phyloP scores from a whole-genome alignment of 2,888 invertebrate species.

The Drosophila pegasa region DNA sequence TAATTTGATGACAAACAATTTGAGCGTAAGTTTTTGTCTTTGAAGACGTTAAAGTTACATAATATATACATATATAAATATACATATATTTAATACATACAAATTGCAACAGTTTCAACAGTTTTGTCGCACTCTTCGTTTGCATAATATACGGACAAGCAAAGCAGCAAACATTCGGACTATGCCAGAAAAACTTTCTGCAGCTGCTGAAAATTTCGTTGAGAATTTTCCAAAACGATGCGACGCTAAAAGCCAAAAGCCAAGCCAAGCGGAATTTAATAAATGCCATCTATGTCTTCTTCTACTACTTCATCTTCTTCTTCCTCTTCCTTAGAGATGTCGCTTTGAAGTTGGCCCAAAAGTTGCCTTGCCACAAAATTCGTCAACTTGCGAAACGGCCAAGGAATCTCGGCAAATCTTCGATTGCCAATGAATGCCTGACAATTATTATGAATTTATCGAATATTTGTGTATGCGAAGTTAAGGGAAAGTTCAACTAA shows the following conservation, averaged over 20 bases:
- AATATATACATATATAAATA: constrained; percentile 8
- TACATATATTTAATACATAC: neutral
- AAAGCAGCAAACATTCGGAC: constrained; percentile 61
- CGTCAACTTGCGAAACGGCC: constrained; percentile 7
- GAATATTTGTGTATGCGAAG: neutral
- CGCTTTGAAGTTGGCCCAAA: constrained; percentile 63
- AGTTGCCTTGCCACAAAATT: constrained; percentile 31
- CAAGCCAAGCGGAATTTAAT: constrained; percentile 67
- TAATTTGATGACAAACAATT: constrained; percentile 80
- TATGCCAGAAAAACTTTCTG: constrained; percentile 66
- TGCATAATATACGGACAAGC: constrained; percentile 34
- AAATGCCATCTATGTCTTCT: constrained; percentile 48
- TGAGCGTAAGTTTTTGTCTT: constrained; percentile 70
- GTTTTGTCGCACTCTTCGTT: constrained; percentile 19
- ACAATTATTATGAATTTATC: neutral
- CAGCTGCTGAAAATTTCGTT: constrained; percentile 50
- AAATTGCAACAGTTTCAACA: constrained; percentile 32
- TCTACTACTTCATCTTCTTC: too few relatives aligned
- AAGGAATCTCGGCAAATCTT: constrained; percentile 10
- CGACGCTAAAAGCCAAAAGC: constrained; percentile 17
- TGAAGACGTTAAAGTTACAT: constrained; percentile 60
- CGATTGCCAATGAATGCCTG: constrained; percentile 13
- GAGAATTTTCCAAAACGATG: constrained; percentile 55
- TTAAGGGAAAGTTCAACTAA: neutral
- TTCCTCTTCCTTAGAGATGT: constrained; percentile 12